Evolutionary conservation across 1,140 invertebrate species (phyloP).

Genomic region (Pseudomyrmex pallidus): DNA sequence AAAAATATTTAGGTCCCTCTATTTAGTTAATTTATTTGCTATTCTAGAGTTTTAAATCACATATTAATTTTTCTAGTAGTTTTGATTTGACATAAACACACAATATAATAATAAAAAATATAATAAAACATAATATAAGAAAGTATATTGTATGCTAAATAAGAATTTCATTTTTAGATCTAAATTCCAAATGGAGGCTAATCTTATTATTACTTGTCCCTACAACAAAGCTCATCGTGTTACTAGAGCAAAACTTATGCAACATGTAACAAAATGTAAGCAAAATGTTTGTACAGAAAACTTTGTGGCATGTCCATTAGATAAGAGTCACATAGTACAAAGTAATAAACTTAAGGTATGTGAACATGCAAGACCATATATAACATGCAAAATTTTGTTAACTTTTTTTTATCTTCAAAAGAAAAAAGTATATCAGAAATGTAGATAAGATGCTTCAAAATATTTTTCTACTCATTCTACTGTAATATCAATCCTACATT

Average conservation of each 20-base stretch:
- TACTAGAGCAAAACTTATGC: neutral
- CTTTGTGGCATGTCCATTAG: neutral
- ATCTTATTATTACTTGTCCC: constrained; percentile 21
- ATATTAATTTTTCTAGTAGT: too few species aligned
- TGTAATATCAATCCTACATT: neutral
- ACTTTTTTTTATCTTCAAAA: neutral
- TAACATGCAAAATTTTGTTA: neutral
- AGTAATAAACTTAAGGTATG: constrained; percentile 8
- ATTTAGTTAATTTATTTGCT: too few species aligned
- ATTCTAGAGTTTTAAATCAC: too few species aligned
- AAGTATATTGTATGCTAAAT: too few species aligned
- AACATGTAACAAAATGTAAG: constrained; percentile 45
- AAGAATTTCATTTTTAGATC: too few species aligned
- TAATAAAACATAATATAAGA: too few species aligned
- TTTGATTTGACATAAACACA: too few species aligned
- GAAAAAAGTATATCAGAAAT: neutral
- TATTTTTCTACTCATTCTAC: neutral
- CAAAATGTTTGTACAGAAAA: neutral
- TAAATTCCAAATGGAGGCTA: neutral
- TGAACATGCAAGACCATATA: neutral
- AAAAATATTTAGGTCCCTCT: too few species aligned
- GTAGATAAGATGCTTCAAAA: neutral
- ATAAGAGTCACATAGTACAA: constrained; percentile 26
- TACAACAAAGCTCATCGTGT: constrained; percentile 50
- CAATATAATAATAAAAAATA: too few species aligned